phyloP scores from a whole-genome alignment of 2,797 vertebrate species.

The Oreochromis grahami region DNA sequence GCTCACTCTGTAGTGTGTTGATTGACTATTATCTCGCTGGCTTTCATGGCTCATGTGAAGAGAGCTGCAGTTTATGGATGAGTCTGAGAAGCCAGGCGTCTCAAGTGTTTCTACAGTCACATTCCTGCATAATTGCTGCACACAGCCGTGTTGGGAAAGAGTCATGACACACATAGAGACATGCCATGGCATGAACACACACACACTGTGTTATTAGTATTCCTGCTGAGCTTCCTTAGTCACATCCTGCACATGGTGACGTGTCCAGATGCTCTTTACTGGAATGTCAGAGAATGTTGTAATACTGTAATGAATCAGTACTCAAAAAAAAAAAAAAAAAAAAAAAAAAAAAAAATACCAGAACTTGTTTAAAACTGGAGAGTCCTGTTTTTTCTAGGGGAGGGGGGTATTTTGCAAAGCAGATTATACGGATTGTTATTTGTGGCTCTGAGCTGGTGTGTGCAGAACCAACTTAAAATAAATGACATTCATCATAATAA shows the following conservation, averaged over 20 bases:
- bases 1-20: not conserved
- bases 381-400: not conserved
- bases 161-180: slow-evolving; percentile 23
- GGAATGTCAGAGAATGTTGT: slow-evolving; percentile 21
- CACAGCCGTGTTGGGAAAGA: slow-evolving; percentile 16
- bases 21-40: slow-evolving; percentile 26
- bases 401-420: not conserved
- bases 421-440: not conserved
- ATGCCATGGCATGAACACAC: not conserved
- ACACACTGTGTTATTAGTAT: not conserved
- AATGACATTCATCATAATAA: not conserved
- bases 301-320: not conserved
- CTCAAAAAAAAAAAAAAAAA: not conserved
- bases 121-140: slow-evolving; percentile 48
- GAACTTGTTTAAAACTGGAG: not conserved
- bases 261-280: slow-evolving; percentile 7
- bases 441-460: not conserved
- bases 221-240: not conserved
- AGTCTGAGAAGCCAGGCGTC: slow-evolving; percentile 9
- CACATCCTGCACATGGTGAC: slow-evolving; percentile 22
- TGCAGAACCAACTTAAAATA: not conserved
- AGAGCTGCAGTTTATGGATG: not conserved
- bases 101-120: slow-evolving; percentile 28
- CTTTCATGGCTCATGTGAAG: slow-evolving; percentile 5
- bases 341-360: not conserved